phyloP scores from a whole-genome alignment of 2,797 vertebrate species.

The Clarias laeviceps region DNA sequence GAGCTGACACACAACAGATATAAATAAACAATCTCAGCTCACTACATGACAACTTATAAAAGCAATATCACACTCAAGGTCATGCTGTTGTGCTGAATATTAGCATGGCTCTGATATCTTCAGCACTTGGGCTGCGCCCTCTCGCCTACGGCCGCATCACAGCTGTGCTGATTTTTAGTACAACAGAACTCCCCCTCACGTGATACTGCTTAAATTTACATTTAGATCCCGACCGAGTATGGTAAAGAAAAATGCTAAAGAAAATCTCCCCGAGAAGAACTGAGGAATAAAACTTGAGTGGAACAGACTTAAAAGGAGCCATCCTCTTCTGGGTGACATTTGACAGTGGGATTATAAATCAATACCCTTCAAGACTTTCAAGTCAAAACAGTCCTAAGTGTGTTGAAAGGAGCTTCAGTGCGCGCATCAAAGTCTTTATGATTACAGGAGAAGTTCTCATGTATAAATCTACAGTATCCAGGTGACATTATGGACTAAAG shows the following conservation, averaged over 20 bases:
- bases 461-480: neutral
- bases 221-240: neutral
- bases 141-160: too few species aligned
- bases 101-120: too few species aligned
- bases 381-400: neutral
- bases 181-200: too few species aligned
- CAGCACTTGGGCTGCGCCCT: too few species aligned
- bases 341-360: conserved; percentile 3
- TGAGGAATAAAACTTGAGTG: neutral
- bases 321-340: conserved; percentile 2
- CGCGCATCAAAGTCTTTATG: neutral
- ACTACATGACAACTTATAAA: too few species aligned
- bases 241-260: neutral
- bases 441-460: neutral
- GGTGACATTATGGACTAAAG: neutral
- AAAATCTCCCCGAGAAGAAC: neutral
- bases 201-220: neutral
- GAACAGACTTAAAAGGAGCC: conserved; percentile 7
- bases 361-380: neutral
- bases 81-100: too few species aligned
- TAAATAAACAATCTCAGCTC: too few species aligned
- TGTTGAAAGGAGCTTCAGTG: neutral
- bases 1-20: too few species aligned
- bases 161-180: too few species aligned
- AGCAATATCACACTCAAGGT: too few species aligned